Percentiles rank a stretch among this genome's conserved stretches.
Evolutionary conservation across 2,888 invertebrate species (phyloP).

Genomic region (Troides helena): DNA sequence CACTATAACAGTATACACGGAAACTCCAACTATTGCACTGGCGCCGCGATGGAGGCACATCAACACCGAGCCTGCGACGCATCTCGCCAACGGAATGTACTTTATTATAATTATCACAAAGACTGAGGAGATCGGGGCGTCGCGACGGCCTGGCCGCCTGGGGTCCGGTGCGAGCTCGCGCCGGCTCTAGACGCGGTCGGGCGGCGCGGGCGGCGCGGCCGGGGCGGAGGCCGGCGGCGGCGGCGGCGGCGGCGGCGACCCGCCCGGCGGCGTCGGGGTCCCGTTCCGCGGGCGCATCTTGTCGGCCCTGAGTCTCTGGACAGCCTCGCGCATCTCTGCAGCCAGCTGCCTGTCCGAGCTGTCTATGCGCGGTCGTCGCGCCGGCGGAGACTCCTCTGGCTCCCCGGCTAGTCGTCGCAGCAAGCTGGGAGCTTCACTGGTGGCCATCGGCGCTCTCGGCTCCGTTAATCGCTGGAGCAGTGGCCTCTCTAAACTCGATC

Average conservation of each 20-base stretch:
- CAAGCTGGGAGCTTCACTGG: slow-evolving; percentile 79
- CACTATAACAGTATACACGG: slow-evolving; percentile 67
- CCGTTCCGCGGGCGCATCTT: slow-evolving; percentile 68
- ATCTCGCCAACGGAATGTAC: slow-evolving; percentile 64
- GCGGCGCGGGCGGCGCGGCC: slow-evolving; percentile 49
- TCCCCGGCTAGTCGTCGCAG: slow-evolving; percentile 86
- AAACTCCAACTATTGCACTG: slow-evolving; percentile 41
- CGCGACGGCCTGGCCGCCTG: slow-evolving; percentile 35
- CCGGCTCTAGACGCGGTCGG: slow-evolving; percentile 49
- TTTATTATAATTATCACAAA: slow-evolving; percentile 74
- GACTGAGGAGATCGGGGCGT: slow-evolving; percentile 62
- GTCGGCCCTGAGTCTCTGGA: slow-evolving; percentile 73
- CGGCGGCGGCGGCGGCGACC: slow-evolving; percentile 43
- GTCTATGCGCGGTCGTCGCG: slow-evolving; percentile 74
- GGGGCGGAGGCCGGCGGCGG: slow-evolving; percentile 48
- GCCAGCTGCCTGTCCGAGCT: slow-evolving; percentile 72
- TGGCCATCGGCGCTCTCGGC: slow-evolving; percentile 44
- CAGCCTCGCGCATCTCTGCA: slow-evolving; percentile 74
- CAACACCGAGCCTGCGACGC: slow-evolving; percentile 20
- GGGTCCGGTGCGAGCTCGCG: slow-evolving; percentile 56
- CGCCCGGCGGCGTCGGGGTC: slow-evolving; percentile 61
- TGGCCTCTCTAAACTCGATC: slow-evolving; percentile 86
- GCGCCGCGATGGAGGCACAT: slow-evolving; percentile 28
- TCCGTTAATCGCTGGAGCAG: slow-evolving; percentile 62
- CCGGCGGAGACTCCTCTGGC: slow-evolving; percentile 79